These are phyloP conservation scores for Phenacoccus solenopsis DNA, from an alignment of 1,140 invertebrate species.

Conservation along the genomic window DNA sequence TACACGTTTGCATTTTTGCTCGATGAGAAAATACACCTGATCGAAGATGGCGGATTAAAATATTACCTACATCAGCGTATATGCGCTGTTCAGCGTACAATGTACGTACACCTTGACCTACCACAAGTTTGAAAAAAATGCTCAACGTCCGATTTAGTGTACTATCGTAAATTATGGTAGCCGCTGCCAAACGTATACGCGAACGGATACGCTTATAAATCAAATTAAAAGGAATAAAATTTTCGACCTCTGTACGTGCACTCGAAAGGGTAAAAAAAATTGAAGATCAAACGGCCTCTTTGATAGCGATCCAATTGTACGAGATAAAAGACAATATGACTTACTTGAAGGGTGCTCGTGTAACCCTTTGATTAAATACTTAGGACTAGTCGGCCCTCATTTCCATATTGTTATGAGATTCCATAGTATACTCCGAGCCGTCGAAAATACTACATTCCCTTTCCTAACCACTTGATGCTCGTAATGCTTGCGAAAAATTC, in stretches of 20 bases:
- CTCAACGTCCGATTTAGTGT: background rate
- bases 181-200: too few relatives aligned
- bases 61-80: background rate
- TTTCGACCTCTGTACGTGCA: too few relatives aligned
- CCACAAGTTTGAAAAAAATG: background rate
- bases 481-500: too few relatives aligned
- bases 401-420: slow-evolving; percentile 3
- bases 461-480: background rate
- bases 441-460: too few relatives aligned
- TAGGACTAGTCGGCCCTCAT: background rate
- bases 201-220: too few relatives aligned
- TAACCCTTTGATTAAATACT: slow-evolving; percentile 3
- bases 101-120: background rate
- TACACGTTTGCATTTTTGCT: background rate
- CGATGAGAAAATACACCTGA: background rate
- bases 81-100: background rate
- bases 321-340: background rate
- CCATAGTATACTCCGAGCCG: too few relatives aligned
- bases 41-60: background rate
- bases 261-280: too few relatives aligned
- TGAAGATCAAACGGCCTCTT: background rate
- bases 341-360: background rate
- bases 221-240: too few relatives aligned
- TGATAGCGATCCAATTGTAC: background rate
- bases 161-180: too few relatives aligned